A percentile compares a stretch with the other conserved stretches of the same genome.
Conservation (phyloP, 2,113 vertebrate genomes). For the Agapornis roseicollis region DNA sequence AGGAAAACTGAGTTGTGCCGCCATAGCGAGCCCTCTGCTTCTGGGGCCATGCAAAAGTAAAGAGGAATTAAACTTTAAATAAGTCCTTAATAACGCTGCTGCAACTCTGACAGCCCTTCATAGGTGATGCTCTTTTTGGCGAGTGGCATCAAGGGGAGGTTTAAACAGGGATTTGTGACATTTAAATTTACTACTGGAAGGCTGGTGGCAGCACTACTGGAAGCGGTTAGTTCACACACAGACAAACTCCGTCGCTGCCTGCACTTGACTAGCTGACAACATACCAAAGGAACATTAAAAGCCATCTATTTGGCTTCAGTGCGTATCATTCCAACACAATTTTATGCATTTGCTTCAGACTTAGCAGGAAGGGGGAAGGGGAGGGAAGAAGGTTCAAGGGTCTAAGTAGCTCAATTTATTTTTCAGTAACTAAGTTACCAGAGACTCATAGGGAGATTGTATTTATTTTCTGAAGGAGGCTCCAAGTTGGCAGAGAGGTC, state of each 20-base stretch:
- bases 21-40: neutral
- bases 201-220: neutral
- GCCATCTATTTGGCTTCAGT: constrained; percentile 13
- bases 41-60: neutral
- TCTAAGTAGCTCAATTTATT: constrained; percentile 79
- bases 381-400: constrained; percentile 58
- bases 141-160: neutral
- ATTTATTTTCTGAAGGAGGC: constrained; percentile 77
- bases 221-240: constrained; percentile 34
- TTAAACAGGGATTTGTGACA: neutral
- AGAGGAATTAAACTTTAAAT: neutral
- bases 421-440: constrained; percentile 83
- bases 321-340: constrained; percentile 55
- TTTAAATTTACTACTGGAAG: neutral
- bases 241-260: neutral
- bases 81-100: neutral
- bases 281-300: constrained; percentile 55
- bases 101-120: neutral
- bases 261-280: constrained; percentile 5
- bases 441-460: constrained; percentile 71
- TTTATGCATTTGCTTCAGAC: constrained; percentile 54
- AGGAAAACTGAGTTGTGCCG: fast-evolving
- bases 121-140: neutral
- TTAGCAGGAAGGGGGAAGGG: neutral
- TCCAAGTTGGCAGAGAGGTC: constrained; percentile 78